Percentiles rank a stretch among this genome's conserved stretches.
Conservation (phyloP, 2,113 vertebrate genomes). For the Artemisiospiza belli region DNA sequence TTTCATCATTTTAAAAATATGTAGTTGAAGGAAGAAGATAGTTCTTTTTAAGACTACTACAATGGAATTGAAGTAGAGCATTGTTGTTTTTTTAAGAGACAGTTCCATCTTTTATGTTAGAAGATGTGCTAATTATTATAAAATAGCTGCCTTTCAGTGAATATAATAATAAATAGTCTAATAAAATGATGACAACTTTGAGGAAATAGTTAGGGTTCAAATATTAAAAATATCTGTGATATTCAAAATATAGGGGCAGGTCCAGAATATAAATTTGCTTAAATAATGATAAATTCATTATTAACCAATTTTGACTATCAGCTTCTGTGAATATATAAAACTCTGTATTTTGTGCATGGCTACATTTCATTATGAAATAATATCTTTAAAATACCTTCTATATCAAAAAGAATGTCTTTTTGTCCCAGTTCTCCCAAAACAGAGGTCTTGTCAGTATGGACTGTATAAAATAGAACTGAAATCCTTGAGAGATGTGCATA, state of each 20-base stretch:
- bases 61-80: background rate
- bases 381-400: background rate
- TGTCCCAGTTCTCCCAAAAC: background rate
- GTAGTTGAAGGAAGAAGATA: background rate
- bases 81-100: background rate
- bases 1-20: slow-evolving; percentile 3
- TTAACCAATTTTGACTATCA: background rate
- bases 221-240: background rate
- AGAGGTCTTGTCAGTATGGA: background rate
- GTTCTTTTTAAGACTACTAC: background rate
- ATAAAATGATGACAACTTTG: slow-evolving; percentile 48
- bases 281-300: background rate
- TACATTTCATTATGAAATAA: background rate
- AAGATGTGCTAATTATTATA: slow-evolving; percentile 52
- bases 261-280: background rate
- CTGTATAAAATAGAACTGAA: background rate
- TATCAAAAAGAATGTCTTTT: background rate
- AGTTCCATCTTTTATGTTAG: slow-evolving; percentile 47
- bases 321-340: background rate
- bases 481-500: background rate
- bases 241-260: background rate
- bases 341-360: background rate
- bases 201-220: background rate
- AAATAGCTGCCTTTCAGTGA: slow-evolving; percentile 51
- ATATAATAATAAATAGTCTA: slow-evolving; percentile 40